Percentiles rank a stretch among this genome's conserved stretches.
These are phyloP conservation scores for Macrophya annulata DNA, from an alignment of 2,888 invertebrate genomes.

Conservation along the genomic window DNA sequence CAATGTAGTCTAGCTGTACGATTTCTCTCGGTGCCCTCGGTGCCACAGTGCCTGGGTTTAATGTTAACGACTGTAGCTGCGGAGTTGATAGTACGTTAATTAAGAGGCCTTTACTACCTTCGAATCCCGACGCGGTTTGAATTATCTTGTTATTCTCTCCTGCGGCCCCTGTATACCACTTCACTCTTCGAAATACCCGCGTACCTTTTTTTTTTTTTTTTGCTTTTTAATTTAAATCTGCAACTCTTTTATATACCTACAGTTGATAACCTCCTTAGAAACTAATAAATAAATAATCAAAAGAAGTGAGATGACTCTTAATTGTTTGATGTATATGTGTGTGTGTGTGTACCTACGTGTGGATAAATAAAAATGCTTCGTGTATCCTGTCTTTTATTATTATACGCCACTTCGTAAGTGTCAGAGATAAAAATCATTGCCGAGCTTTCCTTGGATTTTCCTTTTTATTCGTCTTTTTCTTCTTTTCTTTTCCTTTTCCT, in stretches of 20 bases:
- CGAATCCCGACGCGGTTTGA: constrained; percentile 58
- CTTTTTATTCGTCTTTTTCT: constrained; percentile 7
- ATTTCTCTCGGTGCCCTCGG: constrained; percentile 31
- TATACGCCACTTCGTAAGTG: not conserved
- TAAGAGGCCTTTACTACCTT: constrained; percentile 57
- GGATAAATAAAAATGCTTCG: not conserved
- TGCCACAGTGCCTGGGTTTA: constrained; percentile 50
- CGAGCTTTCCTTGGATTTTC: not conserved
- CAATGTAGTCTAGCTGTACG: constrained; percentile 15
- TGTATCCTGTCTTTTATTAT: not conserved
- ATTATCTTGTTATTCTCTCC: constrained; percentile 57
- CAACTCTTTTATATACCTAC: too few relatives aligned
- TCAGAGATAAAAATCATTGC: constrained; percentile 38
- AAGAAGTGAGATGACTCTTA: not conserved
- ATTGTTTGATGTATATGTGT: not conserved
- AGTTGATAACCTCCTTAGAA: not conserved
- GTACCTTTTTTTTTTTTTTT: not conserved
- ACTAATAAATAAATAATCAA: not conserved
- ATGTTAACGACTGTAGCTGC: constrained; percentile 58
- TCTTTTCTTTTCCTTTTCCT: not conserved
- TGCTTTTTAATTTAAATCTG: not conserved
- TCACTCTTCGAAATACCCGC: not conserved
- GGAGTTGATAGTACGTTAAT: constrained; percentile 59
- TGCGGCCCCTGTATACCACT: not conserved
- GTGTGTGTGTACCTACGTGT: too few relatives aligned